These are phyloP conservation scores for Kuschelorhynchus macadamiae DNA, from an alignment of 2,888 invertebrate genomes.

Conservation along the genomic window DNA sequence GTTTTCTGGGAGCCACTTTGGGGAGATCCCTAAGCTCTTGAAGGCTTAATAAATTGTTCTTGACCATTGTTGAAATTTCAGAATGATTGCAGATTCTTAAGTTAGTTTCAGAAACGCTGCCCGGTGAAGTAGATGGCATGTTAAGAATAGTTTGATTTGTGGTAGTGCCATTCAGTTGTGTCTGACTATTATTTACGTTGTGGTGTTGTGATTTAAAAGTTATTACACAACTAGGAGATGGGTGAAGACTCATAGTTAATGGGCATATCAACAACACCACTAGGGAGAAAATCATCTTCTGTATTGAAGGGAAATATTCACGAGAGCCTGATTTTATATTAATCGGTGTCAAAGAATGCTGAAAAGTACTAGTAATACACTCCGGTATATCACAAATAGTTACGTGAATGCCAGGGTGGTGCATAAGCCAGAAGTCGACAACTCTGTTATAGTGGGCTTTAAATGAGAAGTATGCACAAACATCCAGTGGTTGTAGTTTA, in stretches of 20 bases:
- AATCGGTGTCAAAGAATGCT: constrained; percentile 47
- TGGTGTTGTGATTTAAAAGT: constrained; percentile 1
- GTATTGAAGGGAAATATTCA: constrained; percentile 20
- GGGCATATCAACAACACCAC: not conserved
- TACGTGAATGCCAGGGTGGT: constrained; percentile 46
- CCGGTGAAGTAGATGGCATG: constrained; percentile 1
- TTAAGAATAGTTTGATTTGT: not conserved
- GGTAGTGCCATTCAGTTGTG: not conserved
- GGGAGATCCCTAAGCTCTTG: constrained; percentile 16
- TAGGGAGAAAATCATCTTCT: constrained; percentile 15
- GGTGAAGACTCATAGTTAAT: not conserved
- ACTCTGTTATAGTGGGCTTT: constrained; percentile 51
- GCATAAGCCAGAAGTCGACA: constrained; percentile 44
- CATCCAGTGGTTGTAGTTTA: constrained; percentile 52
- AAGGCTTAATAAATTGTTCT: constrained; percentile 13
- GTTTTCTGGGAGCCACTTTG: constrained; percentile 22
- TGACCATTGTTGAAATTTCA: constrained; percentile 10
- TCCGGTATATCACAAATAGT: constrained; percentile 48
- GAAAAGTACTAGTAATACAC: constrained; percentile 48
- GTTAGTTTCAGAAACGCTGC: not conserved
- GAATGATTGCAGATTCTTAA: constrained; percentile 1
- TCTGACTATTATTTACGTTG: not conserved
- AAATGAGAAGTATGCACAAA: constrained; percentile 54
- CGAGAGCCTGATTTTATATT: constrained; percentile 20
- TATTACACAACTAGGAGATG: constrained; percentile 1